Conservation (phyloP, 2,113 vertebrate genomes). For the Accipiter virgatus region DNA sequence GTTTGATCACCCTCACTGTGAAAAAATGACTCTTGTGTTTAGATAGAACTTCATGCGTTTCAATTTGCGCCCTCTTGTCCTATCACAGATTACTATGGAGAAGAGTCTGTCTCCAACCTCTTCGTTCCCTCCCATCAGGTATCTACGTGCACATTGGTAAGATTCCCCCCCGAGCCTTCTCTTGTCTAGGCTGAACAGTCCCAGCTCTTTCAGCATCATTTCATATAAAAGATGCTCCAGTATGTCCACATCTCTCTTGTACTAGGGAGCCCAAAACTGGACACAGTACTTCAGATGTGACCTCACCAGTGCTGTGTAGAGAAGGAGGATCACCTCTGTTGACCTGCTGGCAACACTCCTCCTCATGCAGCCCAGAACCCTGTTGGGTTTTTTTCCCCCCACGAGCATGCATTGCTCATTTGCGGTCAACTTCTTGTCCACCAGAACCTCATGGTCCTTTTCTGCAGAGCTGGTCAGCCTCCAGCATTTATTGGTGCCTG, state of each 20-base stretch:
- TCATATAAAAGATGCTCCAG: neutral
- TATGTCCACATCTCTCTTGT: neutral
- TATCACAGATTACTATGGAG: neutral
- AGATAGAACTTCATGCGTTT: neutral
- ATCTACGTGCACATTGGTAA: neutral
- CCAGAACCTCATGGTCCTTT: neutral
- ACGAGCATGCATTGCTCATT: neutral
- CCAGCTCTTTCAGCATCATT: neutral
- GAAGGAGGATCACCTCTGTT: neutral
- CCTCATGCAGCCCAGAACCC: neutral
- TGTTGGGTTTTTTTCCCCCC: neutral
- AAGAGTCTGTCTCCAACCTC: neutral
- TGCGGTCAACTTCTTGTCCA: neutral
- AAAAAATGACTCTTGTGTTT: neutral
- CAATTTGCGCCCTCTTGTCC: neutral
- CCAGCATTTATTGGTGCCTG: neutral
- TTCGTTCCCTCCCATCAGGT: neutral
- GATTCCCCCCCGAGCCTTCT: neutral
- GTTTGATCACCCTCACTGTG: neutral
- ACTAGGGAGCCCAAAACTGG: neutral
- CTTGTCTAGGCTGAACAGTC: neutral
- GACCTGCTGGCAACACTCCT: neutral
- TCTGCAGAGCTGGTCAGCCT: neutral
- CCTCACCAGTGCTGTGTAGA: too few relatives aligned
- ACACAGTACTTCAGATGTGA: neutral